Evolutionary conservation across 2,113 vertebrate species (phyloP).

Genomic region (Scalopus aquaticus): DNA sequence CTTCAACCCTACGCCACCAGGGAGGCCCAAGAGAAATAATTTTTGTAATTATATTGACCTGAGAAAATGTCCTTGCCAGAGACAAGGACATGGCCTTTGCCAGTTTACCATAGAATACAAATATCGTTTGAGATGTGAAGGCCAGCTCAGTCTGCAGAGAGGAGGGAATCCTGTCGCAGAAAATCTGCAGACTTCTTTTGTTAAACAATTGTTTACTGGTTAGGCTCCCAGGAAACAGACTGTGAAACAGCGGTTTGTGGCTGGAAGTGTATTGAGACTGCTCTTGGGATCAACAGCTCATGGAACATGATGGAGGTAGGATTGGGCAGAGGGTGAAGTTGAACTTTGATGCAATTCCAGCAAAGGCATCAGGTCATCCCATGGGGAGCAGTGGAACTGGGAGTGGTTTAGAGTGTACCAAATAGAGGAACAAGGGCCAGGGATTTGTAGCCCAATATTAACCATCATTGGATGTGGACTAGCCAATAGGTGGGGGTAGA

Average conservation of each 20-base stretch:
- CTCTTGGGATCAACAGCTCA: not conserved
- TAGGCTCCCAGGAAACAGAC: not conserved
- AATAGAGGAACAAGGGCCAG: not conserved
- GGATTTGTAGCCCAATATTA: not conserved
- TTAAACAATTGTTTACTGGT: not conserved
- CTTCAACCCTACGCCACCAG: too few relatives aligned
- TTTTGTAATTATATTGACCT: constrained; percentile 40
- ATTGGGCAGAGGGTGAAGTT: not conserved
- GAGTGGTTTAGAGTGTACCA: not conserved
- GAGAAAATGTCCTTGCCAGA: not conserved
- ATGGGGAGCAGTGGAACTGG: not conserved
- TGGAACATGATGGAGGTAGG: not conserved
- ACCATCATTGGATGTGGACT: not conserved
- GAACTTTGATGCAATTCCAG: not conserved
- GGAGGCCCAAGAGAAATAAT: not conserved
- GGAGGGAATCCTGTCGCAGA: not conserved
- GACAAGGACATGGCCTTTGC: not conserved
- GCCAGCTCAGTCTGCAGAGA: not conserved
- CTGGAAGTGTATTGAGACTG: not conserved
- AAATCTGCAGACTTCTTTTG: not conserved
- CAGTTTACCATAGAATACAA: not conserved
- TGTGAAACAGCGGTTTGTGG: not conserved
- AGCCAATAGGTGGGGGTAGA: not conserved
- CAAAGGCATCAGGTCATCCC: not conserved
- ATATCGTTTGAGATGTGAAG: not conserved